Base-by-base conservation (phyloP, 64 coral and sea anemone genomes). In the Montipora foliosa region DNA sequence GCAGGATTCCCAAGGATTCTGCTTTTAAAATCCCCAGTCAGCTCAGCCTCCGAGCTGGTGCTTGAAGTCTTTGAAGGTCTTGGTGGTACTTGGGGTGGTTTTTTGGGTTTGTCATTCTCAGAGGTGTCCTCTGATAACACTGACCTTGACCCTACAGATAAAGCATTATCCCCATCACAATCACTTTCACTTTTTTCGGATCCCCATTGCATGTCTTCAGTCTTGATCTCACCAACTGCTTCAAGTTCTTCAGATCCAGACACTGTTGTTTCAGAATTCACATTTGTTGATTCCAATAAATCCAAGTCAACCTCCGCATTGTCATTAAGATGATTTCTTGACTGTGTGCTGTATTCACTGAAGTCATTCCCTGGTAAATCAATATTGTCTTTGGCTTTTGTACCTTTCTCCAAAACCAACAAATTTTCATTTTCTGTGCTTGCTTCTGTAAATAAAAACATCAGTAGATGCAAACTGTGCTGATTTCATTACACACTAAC, bases 1-100 rank as follows among this genome's bases (percentile, higher is more conserved):
- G 79, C 50, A 50, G 90, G 73, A 17, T 62, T 85, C n/a, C 82
- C 82, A 12, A 85, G 81, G 25, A 84, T 85, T 74, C 62, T 73
- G 20, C 78, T 74, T 62, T 83, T 73, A 46, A 92, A 92, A 66
- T 92, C 90, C 7, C 71, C 90, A 5, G 44, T 71, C 7, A 86
- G 46, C 66, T 86, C 82, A 12, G 16, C 44, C 47, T 70, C 45
- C 49, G 82, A 49, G 46, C 45, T 72, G 17, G 45, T 17, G 4
- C 57, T 47, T 19, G 80, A 44, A 1, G 82, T 53, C 45, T 17
- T 70, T 49, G 66, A 45, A 47, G 66, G 82, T 72, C n/a, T 47
- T 50, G 82, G 82, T 21, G 82, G 66, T 22, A 66, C 10, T 50
- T 62, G 82, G 5, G 82, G 82, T 86, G 64, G 44, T 19, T 67